A percentile compares a stretch with the other conserved stretches of the same genome.
phyloP scores from a whole-genome alignment of 2,113 vertebrate species.

The Furnarius figulus region DNA sequence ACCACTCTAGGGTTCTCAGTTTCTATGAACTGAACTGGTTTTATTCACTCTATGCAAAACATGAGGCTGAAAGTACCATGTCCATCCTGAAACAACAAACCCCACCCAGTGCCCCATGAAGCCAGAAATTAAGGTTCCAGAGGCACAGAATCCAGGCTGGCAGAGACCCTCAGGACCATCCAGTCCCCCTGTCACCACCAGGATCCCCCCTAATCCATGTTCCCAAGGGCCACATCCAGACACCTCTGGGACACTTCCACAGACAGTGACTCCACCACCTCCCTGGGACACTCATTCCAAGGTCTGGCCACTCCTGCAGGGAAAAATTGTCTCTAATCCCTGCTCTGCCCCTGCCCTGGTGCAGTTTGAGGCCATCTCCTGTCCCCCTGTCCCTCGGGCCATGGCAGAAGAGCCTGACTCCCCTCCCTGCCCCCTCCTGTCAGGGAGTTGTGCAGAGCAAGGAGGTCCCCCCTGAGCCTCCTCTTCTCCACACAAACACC shows the following conservation, averaged over 20 bases:
- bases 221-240: not conserved
- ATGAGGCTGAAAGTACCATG: not conserved
- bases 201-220: not conserved
- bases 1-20: not conserved
- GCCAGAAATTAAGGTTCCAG: not conserved
- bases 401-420: not conserved
- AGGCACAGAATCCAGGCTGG: not conserved
- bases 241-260: not conserved
- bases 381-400: not conserved
- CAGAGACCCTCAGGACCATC: rapidly evolving
- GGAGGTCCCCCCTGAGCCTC: not conserved
- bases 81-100: not conserved
- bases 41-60: not conserved
- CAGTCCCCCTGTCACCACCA: not conserved
- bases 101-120: not conserved
- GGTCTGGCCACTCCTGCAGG: not conserved
- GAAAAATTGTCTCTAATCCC: not conserved
- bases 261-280: not conserved
- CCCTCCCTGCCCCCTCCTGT: not conserved
- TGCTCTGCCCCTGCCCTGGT: not conserved
- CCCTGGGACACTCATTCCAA: not conserved
- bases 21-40: not conserved
- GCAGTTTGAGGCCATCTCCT: not conserved
- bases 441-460: not conserved
- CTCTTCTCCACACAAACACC: not conserved